Base-by-base conservation (phyloP, 2,797 vertebrate genomes). In the Platalea minor region DNA sequence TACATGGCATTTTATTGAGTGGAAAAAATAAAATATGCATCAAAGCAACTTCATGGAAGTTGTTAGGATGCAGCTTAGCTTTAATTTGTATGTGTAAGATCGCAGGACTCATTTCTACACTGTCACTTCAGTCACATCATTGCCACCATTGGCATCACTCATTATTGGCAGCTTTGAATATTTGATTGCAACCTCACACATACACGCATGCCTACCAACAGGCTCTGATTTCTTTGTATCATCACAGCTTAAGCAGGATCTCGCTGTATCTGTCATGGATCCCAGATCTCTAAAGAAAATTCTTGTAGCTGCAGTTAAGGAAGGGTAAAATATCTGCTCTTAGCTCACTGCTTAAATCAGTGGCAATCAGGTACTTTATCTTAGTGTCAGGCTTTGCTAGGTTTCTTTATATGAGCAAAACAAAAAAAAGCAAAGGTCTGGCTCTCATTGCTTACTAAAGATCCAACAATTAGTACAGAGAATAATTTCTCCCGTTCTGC, bases 81-180 rank as follows among this genome's bases (percentile, higher is more conserved):
- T 33, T 51, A 18, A 79, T 81, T 84, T 56, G 17, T 68, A 33
- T 10, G 3, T 48, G 56, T 64, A 13, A 83, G 85, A 88, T 81
- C 29, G 2, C 57, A 88, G 76, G 70, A 70, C 67, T 85, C 46
- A 20, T 73, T 86, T 69, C 67, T 76, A 28, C 85, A 14, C 54
- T 93, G 92, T 88, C 92, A 82, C 10, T 86, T 51, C 50, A 43
- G 73, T 23, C 54, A 29, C 46, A 84, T 56, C 67, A 9, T 56
- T 85, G 82, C 56, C 73, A 69, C 75, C 77, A 11, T 57, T 78
- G 88, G 2, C 69, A 83, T 93, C 93, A 88, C 54, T 95, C 85
- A 61, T 51, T 95, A 90, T 48, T 95, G 93, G 80, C 89, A 97
- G 76, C 57, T 64, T 73, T 82, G 85, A 90, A 84, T 84, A 90